Evolutionary conservation across 2,797 vertebrate genomes (phyloP).

Genomic region (Poecilia velifera): DNA sequence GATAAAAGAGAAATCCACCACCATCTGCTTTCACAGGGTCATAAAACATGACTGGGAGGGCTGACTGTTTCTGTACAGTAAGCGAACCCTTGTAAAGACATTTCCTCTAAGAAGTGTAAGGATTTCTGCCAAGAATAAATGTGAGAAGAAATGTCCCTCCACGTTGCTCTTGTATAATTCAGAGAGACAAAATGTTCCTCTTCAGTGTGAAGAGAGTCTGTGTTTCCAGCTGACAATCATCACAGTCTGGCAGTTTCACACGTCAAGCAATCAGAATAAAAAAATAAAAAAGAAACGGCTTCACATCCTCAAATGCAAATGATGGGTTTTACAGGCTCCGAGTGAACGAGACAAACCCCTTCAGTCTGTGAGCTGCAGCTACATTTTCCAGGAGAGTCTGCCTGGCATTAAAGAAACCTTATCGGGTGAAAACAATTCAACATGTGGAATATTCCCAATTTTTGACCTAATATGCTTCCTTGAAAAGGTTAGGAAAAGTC

Average conservation of each 20-base stretch:
- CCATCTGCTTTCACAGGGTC: background rate
- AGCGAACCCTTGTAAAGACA: background rate
- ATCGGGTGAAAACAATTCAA: no score
- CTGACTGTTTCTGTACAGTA: background rate
- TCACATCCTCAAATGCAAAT: slow-evolving; percentile 38
- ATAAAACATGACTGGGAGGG: background rate
- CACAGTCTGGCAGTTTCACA: slow-evolving; percentile 47
- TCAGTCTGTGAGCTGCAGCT: background rate
- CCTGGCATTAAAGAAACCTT: background rate
- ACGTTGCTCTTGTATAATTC: slow-evolving; percentile 47
- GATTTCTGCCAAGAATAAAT: slow-evolving; percentile 2
- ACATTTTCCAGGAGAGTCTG: background rate
- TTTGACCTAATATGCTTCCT: no score
- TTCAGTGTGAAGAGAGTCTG: slow-evolving; percentile 44
- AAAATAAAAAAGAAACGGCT: slow-evolving; percentile 20
- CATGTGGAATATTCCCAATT: no score
- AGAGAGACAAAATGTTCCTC: slow-evolving; percentile 52
- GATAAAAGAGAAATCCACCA: background rate
- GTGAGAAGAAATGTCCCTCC: slow-evolving; percentile 17
- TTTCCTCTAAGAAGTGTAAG: slow-evolving; percentile 2
- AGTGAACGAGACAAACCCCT: slow-evolving; percentile 13
- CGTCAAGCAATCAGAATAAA: slow-evolving; percentile 27
- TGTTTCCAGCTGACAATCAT: slow-evolving; percentile 55
- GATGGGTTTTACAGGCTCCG: slow-evolving; percentile 24
- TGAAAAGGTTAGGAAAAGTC: no score